Base-by-base conservation (phyloP, 2,113 vertebrate species). In the Pardalotus punctatus region DNA sequence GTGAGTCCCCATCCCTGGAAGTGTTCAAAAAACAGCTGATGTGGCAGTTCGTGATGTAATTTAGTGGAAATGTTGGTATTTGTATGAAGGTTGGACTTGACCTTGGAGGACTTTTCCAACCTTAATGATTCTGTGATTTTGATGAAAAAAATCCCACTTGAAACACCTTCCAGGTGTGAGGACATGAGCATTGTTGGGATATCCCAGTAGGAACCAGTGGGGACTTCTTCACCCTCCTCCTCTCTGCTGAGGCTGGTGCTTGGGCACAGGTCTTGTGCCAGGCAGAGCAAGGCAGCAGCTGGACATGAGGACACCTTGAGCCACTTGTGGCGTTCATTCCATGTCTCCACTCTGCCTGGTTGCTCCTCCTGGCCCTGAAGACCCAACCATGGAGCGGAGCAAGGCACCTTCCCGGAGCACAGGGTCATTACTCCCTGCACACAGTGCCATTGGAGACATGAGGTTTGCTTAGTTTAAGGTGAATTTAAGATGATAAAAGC, bases 301-400 rank as follows among this genome's bases (percentile, higher is more conserved):
- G 33, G 38, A 35, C 64, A 70, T 0, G 1, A 62, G 56, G 65
- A 13, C 84, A 71, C 29, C 45, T 81, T 2, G 17, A 67, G 77
- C 43, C 4, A 3, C 81, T 61, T 0, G 0, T 42, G 64, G 29
- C 9, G 18, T 47, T 56, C 56, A 2, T 5, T 35, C 54, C 14
- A 1, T 5, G 7, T 57, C 81, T 81, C 60, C 61, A 24, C 2
- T 1, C 22, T 42, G 56, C 25, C 56, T 58, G 25, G 5, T 8
- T 62, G 31, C 6, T 64, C 22, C 58, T 87, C 61, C 40, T 80
- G 6, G 2, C 62, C 70, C 38, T 42, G 67, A 67, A 83, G 18
- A 66, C 35, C 29, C 58, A 82, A 48, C 42, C 50, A 42, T 0
- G 1, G 17, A 15, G 70, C 48, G 38, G 73, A 88, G 48, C 40